phyloP scores from a whole-genome alignment of 2,113 vertebrate species.

The Tachuris rubrigastra region DNA sequence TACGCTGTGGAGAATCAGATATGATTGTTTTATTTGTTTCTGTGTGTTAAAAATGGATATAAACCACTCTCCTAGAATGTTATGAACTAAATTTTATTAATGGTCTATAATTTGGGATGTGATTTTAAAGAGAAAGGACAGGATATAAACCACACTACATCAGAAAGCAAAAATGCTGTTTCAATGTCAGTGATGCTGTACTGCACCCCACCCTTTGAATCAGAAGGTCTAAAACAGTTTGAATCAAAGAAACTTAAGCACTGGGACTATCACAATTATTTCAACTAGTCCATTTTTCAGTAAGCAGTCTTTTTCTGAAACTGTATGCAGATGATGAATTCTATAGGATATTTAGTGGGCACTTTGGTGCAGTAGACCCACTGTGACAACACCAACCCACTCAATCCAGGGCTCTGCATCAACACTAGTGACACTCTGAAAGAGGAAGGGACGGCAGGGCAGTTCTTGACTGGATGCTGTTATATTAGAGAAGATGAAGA shows the following conservation, averaged over 20 bases:
- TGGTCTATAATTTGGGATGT: neutral
- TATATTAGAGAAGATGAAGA: neutral
- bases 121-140: neutral
- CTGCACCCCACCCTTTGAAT: neutral
- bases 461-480: neutral
- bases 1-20: conserved; percentile 6
- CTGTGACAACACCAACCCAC: neutral
- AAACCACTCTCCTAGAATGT: conserved; percentile 7
- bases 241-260: neutral
- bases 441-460: neutral
- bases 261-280: neutral
- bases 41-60: neutral
- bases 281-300: neutral
- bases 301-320: neutral
- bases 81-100: conserved; percentile 29
- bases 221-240: neutral
- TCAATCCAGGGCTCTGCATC: neutral
- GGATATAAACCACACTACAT: neutral
- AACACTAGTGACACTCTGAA: neutral
- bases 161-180: neutral
- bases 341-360: neutral
- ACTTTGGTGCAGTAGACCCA: neutral
- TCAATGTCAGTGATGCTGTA: neutral
- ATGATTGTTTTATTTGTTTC: conserved; percentile 41
- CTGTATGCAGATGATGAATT: neutral